Percentiles rank a stretch among this genome's conserved stretches.
These are phyloP conservation scores for Pseudoips prasinana DNA, from an alignment of 2,888 invertebrate genomes.

Conservation along the genomic window DNA sequence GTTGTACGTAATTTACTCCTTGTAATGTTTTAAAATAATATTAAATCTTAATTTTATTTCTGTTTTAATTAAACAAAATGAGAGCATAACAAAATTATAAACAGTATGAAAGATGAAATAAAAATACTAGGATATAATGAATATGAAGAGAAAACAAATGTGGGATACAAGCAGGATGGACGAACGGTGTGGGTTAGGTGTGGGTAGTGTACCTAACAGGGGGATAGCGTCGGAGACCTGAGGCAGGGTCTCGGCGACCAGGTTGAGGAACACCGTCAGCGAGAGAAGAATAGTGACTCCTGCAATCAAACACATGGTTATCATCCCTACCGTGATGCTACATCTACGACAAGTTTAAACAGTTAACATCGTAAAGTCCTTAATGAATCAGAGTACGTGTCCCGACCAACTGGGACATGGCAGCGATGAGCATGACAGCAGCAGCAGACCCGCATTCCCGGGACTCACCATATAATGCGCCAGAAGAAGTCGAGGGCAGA, in stretches of 20 bases:
- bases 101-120: conserved; percentile 48
- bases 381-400: no score
- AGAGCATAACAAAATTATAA: conserved; percentile 38
- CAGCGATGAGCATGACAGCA: no score
- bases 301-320: conserved; percentile 89
- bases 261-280: conserved; percentile 99
- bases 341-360: no score
- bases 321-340: conserved; percentile 54
- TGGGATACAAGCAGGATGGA: conserved; percentile 55
- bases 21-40: conserved; percentile 78
- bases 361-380: background rate
- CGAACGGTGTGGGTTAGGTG: conserved; percentile 60
- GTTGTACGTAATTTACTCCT: conserved; percentile 73
- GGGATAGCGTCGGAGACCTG: conserved; percentile 99
- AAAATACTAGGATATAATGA: conserved; percentile 44
- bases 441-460: no score
- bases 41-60: conserved; percentile 46
- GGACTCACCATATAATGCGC: no score
- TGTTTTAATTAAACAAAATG: conserved; percentile 45
- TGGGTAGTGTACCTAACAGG: conserved; percentile 95
- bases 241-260: conserved; percentile 99
- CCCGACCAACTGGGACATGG: no score
- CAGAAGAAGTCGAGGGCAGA: no score
- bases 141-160: conserved; percentile 52
- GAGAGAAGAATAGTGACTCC: conserved; percentile 99